Base-by-base conservation (phyloP, 2,113 vertebrate genomes). In the Ibidorhyncha struthersii region DNA sequence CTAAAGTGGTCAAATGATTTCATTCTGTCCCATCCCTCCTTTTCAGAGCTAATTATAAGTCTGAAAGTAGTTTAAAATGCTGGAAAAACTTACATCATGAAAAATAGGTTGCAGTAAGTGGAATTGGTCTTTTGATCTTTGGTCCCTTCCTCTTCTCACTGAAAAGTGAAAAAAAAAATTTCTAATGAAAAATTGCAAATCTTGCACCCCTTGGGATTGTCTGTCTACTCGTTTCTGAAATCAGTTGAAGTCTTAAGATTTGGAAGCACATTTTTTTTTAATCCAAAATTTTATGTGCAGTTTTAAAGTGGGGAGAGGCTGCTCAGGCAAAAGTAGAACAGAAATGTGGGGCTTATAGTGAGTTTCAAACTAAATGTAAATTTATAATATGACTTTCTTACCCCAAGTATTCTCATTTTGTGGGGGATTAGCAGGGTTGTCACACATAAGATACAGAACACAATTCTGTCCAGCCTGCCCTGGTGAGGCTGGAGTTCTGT, bases 131-230 rank as follows among this genome's bases (percentile, higher is more conserved):
- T 97, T 95, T 95, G 70, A 88, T 95, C 88, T 80, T 90, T 86
- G 50, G 67, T 91, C 53, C 13, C n/a, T 96, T 96, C 53, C 26
- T 90, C 30, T 78, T 83, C 76, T 62, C 77, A 59, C 21, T 78
- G 50, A 91, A 92, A 90, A 96, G 23, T 70, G 26, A 86, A 94
- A 97, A 76, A 30, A 63, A 43, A 25, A 90, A 93, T 93, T 93
- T 89, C 66, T 81, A 55, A 94, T 89, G 43, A 96, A 96, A 98
- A 97, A 83, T 73, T 95, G 81, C n/a, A 95, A 78, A 96, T 73
- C 92, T 96, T 97, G 56, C 66, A 87, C 61, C 82, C 72, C 89
- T 65, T 80, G 56, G 41, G 93, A 78, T 94, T 61, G 32, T 71
- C 73, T 90, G 23, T 67, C 63, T 45, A 40, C 95, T 96, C 86